Conservation (phyloP, 2,888 invertebrate species). For the Laspeyria flexula region DNA sequence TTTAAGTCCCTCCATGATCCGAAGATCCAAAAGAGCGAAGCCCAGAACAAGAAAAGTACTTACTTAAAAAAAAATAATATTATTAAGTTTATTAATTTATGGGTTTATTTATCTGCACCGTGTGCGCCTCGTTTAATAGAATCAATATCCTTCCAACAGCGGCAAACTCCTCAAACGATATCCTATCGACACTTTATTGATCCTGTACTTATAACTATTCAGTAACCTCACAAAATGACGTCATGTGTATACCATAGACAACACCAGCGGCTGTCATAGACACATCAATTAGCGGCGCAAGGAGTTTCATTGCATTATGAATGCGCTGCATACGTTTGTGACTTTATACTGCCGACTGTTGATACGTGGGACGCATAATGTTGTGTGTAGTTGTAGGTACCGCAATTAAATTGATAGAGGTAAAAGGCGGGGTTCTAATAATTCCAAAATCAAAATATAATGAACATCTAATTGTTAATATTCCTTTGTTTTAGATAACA, state of each 20-base stretch:
- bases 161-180: background rate
- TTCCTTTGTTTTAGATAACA: too few species aligned
- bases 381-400: constrained; percentile 15
- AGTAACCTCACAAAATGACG: constrained; percentile 2
- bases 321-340: constrained; percentile 10
- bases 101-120: too few species aligned
- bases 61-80: too few species aligned
- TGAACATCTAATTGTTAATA: too few species aligned
- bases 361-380: constrained; percentile 38
- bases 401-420: constrained; percentile 11
- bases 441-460: too few species aligned
- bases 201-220: background rate
- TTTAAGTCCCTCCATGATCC: too few species aligned
- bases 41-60: too few species aligned
- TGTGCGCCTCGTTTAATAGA: too few species aligned
- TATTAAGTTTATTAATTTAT: too few species aligned
- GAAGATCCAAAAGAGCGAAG: too few species aligned
- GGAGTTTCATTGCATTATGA: constrained; percentile 41
- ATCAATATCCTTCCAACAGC: background rate
- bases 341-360: constrained; percentile 37
- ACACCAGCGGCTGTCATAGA: constrained; percentile 26
- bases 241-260: constrained; percentile 9
- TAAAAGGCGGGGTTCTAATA: background rate
- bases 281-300: constrained; percentile 47
- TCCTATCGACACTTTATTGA: background rate